These are phyloP conservation scores for Hirudinaria manillensis DNA, from an alignment of 2,888 invertebrate species.

Conservation along the genomic window DNA sequence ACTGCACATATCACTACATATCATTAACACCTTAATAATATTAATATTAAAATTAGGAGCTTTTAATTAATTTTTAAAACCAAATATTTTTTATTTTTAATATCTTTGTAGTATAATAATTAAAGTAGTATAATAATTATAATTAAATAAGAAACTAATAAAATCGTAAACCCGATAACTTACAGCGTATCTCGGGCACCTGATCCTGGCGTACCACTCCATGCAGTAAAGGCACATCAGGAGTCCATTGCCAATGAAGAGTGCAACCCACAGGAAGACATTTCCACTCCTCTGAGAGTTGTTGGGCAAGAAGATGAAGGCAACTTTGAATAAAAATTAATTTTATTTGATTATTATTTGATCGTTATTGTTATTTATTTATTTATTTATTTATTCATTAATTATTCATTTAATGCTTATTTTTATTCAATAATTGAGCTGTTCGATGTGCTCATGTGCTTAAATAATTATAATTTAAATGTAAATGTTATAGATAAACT, in stretches of 20 bases:
- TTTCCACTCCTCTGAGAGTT: slow-evolving; percentile 60
- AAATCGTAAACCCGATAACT: slow-evolving; percentile 23
- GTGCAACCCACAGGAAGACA: slow-evolving; percentile 74
- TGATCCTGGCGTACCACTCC: slow-evolving; percentile 76
- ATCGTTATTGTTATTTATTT: not conserved
- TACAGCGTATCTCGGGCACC: slow-evolving; percentile 60
- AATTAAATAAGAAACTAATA: not conserved
- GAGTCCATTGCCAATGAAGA: slow-evolving; percentile 72
- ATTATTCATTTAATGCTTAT: no score
- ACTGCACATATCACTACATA: not conserved
- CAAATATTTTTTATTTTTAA: no score
- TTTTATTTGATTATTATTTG: not conserved
- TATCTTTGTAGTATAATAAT: no score
- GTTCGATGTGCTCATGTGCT: no score
- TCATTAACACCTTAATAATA: no score
- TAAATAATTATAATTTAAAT: no score
- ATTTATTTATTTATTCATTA: no score
- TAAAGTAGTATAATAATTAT: not conserved
- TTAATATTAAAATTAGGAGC: no score
- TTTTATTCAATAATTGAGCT: no score
- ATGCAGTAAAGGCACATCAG: slow-evolving; percentile 73
- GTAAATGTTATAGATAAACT: no score
- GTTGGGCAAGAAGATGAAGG: slow-evolving; percentile 57
- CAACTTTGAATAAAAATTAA: slow-evolving; percentile 42
- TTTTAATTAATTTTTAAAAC: no score